Conservation (phyloP, 2,113 vertebrate genomes). For the Seriola dumerili region DNA sequence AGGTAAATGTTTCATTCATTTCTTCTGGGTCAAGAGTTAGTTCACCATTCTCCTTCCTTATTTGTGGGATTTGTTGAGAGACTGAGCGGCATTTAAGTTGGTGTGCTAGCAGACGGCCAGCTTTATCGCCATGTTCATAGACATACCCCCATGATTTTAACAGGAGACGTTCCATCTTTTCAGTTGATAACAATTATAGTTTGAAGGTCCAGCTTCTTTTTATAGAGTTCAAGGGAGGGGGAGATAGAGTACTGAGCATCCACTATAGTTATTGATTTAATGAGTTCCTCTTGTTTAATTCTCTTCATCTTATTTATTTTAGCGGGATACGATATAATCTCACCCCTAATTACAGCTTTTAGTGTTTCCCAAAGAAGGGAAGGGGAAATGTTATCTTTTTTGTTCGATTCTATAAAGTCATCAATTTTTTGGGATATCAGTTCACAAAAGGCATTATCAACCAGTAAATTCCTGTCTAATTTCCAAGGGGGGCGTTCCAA, state of each 20-base stretch:
- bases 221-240: neutral
- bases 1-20: neutral
- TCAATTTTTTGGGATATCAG: neutral
- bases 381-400: neutral
- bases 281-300: neutral
- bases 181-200: neutral
- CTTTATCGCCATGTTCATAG: slow-evolving; percentile 13
- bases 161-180: neutral
- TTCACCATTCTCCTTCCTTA: neutral
- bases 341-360: slow-evolving; percentile 3
- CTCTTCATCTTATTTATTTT: neutral
- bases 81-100: neutral
- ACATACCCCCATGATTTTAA: neutral
- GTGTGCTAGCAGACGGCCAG: neutral
- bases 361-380: neutral
- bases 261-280: neutral
- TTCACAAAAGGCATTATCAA: neutral
- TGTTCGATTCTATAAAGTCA: neutral
- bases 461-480: neutral
- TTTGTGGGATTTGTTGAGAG: slow-evolving; percentile 25
- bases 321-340: neutral
- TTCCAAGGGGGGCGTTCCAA: neutral
- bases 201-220: slow-evolving; percentile 10
- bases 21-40: neutral
- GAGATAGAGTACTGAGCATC: neutral